Base-by-base conservation (phyloP, 1,140 invertebrate species). In the Caenorhabditis inopinata region DNA sequence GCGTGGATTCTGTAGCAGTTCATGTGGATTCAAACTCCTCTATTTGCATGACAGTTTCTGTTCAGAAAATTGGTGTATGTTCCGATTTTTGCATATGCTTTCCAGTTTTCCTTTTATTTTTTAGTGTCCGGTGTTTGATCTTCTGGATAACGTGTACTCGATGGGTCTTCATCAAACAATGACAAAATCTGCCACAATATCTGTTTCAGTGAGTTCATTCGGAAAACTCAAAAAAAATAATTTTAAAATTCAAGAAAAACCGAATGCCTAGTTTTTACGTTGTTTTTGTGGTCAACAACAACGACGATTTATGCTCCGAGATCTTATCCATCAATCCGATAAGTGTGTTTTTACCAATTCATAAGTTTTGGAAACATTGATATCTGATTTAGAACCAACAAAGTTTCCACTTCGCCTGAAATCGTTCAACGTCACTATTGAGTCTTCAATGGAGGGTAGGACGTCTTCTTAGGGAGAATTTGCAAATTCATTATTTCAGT, bases 351-450 rank as follows among this genome's bases (percentile, higher is more conserved):
- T 9, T n/a, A 16, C 29, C 2, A 32, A 12, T n/a, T n/a, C n/a
- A 12, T 3, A 32, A 32, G 29, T 1, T 5, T 42, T 21, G 3
- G 16, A 58, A 32, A 16, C 27, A 32, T 5, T 32, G n/a, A 3
- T n/a, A 32, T 0, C 6, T 16, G 12, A 32, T 58, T 29, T 16
- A 35, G 53, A 25, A 7, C 58, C 58, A 0, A 68, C 58, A 23
- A 68, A 68, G n/a, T 68, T 68, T 12, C 58, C 58, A n/a, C 58
- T 68, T 21, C 58, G 58, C n/a, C 3, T 68, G 32, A 68, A 68
- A 21, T 38, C 58, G 0, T 68, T 68, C 58, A 68, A 68, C 27
- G 58, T 68, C 32, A 68, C 58, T 1, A 68, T 68, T 12, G 58
- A 68, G 21, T 68, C 58, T 6, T 68, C 58, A 0, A 68, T 68